Evolutionary conservation across 1,140 invertebrate species (phyloP).

Genomic region (Bombus difficillimus): DNA sequence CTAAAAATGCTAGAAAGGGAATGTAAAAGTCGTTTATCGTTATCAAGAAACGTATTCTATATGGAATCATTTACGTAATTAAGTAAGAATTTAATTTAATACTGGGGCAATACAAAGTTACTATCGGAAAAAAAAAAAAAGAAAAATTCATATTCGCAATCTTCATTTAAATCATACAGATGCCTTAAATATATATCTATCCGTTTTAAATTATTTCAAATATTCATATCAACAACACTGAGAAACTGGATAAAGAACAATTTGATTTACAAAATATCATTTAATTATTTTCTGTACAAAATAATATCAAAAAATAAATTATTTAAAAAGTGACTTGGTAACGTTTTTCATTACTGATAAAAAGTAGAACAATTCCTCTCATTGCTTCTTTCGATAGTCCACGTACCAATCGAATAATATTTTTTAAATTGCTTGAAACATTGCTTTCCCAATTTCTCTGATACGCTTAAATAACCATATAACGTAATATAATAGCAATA

Average conservation of each 20-base stretch:
- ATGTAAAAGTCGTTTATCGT: constrained; percentile 4
- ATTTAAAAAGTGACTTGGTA: background rate
- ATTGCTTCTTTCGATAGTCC: background rate
- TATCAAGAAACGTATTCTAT: background rate
- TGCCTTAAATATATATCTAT: background rate
- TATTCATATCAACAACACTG: constrained; percentile 1
- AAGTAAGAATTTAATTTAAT: constrained; percentile 4
- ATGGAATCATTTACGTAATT: background rate
- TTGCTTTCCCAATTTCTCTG: constrained; percentile 47
- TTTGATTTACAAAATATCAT: background rate
- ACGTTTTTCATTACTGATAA: background rate
- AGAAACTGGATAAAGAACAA: constrained; percentile 31
- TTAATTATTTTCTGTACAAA: background rate
- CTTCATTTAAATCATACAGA: background rate
- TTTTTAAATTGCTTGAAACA: constrained; percentile 13
- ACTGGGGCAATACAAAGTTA: background rate
- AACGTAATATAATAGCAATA: too few relatives aligned
- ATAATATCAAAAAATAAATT: background rate
- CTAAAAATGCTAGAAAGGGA: constrained; percentile 4
- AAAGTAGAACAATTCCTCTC: background rate
- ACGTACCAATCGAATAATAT: background rate
- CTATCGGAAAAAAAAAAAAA: background rate
- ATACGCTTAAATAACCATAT: background rate
- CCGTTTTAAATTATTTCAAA: background rate
- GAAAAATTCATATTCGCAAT: background rate